Conservation (phyloP, 2,888 invertebrate species). For the Dermolepida albohirtum region DNA sequence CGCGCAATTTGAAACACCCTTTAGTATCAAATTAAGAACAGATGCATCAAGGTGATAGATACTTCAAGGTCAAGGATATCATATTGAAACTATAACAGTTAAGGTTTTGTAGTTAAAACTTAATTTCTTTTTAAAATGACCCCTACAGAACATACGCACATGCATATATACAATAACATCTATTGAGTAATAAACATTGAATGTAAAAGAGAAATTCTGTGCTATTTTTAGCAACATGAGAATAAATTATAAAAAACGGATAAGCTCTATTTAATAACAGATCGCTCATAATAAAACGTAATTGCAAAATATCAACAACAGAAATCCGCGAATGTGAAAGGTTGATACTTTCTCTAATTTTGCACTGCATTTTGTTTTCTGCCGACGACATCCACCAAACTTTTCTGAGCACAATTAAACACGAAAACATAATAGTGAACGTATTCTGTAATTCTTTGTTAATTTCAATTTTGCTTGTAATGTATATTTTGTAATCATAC, state of each 20-base stretch:
- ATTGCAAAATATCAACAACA: slow-evolving; percentile 36
- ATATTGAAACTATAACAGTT: too few species aligned
- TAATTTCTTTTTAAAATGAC: not conserved
- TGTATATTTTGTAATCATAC: too few species aligned
- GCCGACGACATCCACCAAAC: not conserved
- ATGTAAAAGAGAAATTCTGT: slow-evolving; percentile 21
- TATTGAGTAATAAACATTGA: not conserved
- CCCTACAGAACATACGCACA: not conserved
- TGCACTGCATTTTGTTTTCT: slow-evolving; percentile 24
- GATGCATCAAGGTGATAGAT: too few species aligned
- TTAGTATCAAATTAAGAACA: too few species aligned
- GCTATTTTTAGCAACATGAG: slow-evolving; percentile 16
- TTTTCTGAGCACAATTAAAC: too few species aligned
- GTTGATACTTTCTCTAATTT: slow-evolving; percentile 41
- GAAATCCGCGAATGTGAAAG: slow-evolving; percentile 41
- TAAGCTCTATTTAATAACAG: slow-evolving; percentile 28
- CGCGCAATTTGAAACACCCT: too few species aligned
- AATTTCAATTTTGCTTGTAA: too few species aligned
- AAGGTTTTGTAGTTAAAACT: too few species aligned
- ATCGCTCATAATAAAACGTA: slow-evolving; percentile 25
- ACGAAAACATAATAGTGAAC: too few species aligned
- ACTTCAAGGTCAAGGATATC: too few species aligned
- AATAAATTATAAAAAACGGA: slow-evolving; percentile 7
- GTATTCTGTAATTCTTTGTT: too few species aligned
- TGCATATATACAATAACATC: not conserved